Base-by-base conservation (phyloP, 1,140 invertebrate genomes). In the Zaprionus ornatus region DNA sequence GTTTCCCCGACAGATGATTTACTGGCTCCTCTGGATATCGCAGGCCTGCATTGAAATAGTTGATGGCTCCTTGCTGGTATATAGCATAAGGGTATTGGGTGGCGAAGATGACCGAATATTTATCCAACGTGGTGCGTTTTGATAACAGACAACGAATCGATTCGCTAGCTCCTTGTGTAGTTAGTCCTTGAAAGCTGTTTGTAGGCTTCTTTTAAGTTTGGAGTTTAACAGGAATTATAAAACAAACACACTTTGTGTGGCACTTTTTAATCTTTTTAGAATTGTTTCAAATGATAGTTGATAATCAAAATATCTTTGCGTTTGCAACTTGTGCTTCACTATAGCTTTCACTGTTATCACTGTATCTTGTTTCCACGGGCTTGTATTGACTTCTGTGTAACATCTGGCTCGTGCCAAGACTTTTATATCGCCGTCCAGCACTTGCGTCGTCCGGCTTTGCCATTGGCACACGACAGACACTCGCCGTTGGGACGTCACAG, bases 1-100 rank as follows among this genome's bases (percentile, higher is more conserved):
- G 1, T 54, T 87, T 87, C 5, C 52, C 84, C 40, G 84, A 78
- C 4, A 87, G 74, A 63, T 66, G 70, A 45, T 83, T 83, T 7
- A 87, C 77, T 70, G 84, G 77, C 52, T 88, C 74, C 65, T 65
- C 50, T 55, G 42, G 32, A 21, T 40, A 27, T 52, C 62, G 60
- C 4, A 60, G 21, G 56, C 55, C 60, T 54, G 61, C 72, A 62
- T 55, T 66, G n/a, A 2, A 21, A 9, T 57, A 55, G 6, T 29
- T 23, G 6, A 40, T 21, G 12, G 10, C 6, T 56, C 15, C 25
- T 13, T 52, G 59, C 4, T 54, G 45, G 10, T 4, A 12, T 7
- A 52, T 21, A 54, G 32, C 25, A 59, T 76, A 32, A 10, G 54
- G 23, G 32, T 54, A 9, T n/a, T 52, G 21, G 6, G 29, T 29